Conservation (phyloP, 2,797 vertebrate genomes). For the Chelon auratus region DNA sequence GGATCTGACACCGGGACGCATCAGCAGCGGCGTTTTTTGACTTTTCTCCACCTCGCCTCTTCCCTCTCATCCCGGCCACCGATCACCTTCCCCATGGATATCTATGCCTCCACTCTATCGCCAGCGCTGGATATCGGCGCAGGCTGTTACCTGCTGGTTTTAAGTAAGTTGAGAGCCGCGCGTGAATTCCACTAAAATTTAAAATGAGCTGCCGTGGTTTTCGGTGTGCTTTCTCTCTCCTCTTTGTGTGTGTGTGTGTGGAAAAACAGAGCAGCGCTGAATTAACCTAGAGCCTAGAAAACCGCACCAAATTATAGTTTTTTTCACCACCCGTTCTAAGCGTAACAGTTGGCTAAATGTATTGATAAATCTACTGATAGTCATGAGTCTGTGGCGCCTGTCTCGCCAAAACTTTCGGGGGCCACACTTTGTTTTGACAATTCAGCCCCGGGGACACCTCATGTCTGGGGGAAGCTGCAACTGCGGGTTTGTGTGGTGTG, state of each 20-base stretch:
- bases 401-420: too few species aligned
- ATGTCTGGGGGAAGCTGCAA: too few species aligned
- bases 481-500: too few species aligned
- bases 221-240: too few species aligned
- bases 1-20: slow-evolving; percentile 39
- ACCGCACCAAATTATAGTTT: neutral
- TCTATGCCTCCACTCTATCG: slow-evolving; percentile 77
- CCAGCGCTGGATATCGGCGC: slow-evolving; percentile 78
- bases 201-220: neutral
- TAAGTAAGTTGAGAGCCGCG: slow-evolving; percentile 70
- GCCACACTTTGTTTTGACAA: too few species aligned
- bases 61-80: too few species aligned
- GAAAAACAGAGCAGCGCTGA: neutral
- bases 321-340: slow-evolving; percentile 1
- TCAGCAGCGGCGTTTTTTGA: neutral
- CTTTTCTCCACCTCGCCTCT: neutral
- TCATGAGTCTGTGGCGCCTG: too few species aligned
- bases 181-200: neutral
- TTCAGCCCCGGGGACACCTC: too few species aligned
- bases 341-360: too few species aligned
- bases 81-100: slow-evolving; percentile 69
- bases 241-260: too few species aligned
- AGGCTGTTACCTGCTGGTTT: slow-evolving; percentile 76
- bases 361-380: too few species aligned
- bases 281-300: neutral